Evolutionary conservation across 2,888 invertebrate species (phyloP).

Genomic region (Junonia oenone): DNA sequence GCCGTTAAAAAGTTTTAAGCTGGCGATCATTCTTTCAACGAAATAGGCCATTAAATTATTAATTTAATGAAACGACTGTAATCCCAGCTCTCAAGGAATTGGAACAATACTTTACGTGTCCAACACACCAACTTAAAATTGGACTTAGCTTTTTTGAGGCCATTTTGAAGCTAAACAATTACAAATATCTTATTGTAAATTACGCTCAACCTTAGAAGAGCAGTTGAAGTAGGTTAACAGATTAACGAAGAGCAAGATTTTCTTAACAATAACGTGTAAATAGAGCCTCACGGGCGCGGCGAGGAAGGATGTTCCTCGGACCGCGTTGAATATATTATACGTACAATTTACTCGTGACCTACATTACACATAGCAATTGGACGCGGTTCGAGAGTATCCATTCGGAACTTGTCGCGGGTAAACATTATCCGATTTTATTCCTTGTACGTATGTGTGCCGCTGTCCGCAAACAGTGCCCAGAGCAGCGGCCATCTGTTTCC

Average conservation of each 20-base stretch:
- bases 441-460: not conserved
- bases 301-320: slow-evolving; percentile 17
- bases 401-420: slow-evolving; percentile 12
- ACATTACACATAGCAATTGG: slow-evolving; percentile 17
- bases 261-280: not conserved
- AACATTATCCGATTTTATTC: not conserved
- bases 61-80: not conserved
- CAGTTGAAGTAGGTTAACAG: not conserved
- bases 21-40: not conserved
- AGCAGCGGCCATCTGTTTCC: not conserved
- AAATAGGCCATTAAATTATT: not conserved
- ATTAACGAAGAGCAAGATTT: not conserved
- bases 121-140: not conserved
- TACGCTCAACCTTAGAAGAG: not conserved
- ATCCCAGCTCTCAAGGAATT: not conserved
- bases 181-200: not conserved
- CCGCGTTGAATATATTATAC: slow-evolving; percentile 22
- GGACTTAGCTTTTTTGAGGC: not conserved
- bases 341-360: slow-evolving; percentile 21
- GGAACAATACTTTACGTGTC: not conserved
- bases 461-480: not conserved
- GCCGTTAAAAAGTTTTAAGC: not conserved
- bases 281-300: not conserved
- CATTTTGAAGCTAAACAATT: not conserved
- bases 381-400: slow-evolving; percentile 17